phyloP scores from a whole-genome alignment of 2,888 invertebrate genomes.

The Drosophila cognata region DNA sequence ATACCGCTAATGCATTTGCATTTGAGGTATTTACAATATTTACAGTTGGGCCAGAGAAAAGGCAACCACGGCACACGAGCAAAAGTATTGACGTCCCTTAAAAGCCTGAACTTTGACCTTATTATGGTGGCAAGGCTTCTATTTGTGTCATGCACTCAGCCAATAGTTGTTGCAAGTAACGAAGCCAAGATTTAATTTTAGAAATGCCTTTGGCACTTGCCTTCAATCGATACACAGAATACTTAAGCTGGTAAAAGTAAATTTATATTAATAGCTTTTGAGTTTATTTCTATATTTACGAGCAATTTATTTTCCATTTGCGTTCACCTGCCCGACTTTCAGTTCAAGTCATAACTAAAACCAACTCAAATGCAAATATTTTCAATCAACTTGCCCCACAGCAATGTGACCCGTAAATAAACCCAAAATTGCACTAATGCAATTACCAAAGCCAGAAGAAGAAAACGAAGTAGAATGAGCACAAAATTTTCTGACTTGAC shows the following conservation, averaged over 20 bases:
- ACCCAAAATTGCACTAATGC: conserved; percentile 56
- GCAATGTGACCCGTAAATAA: conserved; percentile 48
- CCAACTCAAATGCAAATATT: conserved; percentile 43
- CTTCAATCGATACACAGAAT: background rate
- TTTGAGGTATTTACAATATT: conserved; percentile 59
- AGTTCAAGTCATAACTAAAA: conserved; percentile 35
- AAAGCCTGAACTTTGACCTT: conserved; percentile 58
- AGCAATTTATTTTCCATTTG: conserved; percentile 13
- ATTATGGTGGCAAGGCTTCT: background rate
- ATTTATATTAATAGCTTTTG: background rate
- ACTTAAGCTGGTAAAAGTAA: background rate
- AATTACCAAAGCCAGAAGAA: conserved; percentile 24
- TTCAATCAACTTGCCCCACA: conserved; percentile 49
- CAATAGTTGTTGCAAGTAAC: conserved; percentile 10
- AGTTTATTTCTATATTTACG: conserved; percentile 3
- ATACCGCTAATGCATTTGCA: conserved; percentile 69
- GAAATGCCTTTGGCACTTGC: background rate
- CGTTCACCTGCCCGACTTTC: conserved; percentile 25
- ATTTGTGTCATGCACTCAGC: background rate
- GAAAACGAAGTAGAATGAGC: conserved; percentile 6
- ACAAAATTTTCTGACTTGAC: conserved; percentile 75
- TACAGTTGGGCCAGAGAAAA: conserved; percentile 46
- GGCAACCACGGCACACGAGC: conserved; percentile 19
- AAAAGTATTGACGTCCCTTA: conserved; percentile 33
- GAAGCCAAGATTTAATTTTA: conserved; percentile 13